phyloP scores from a whole-genome alignment of 1,140 invertebrate genomes.

The Cyrtorhinus lividipennis region DNA sequence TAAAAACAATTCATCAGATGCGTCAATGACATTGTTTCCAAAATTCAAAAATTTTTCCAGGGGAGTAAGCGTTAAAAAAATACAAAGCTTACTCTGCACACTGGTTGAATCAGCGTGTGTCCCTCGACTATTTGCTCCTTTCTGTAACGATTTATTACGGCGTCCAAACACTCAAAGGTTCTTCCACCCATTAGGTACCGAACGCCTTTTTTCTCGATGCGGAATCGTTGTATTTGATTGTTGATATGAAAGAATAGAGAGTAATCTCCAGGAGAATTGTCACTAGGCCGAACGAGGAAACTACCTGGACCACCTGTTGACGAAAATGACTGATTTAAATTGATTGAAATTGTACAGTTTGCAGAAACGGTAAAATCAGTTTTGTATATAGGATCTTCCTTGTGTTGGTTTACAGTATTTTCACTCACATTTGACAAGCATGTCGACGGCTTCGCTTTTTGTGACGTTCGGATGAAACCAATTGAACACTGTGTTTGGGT shows the following conservation, averaged over 20 bases:
- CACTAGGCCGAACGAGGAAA: constrained; percentile 69
- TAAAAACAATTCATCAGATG: constrained; percentile 18
- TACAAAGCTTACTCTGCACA: constrained; percentile 39
- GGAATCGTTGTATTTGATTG: constrained; percentile 91
- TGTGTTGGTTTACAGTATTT: too few species aligned
- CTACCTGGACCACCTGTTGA: constrained; percentile 25
- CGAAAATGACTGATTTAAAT: neutral
- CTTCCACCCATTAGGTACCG: constrained; percentile 90
- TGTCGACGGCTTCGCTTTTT: constrained; percentile 90
- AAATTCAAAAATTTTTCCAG: too few species aligned
- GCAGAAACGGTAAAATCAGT: neutral
- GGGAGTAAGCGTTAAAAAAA: too few species aligned
- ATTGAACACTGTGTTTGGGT: constrained; percentile 94
- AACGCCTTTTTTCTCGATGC: constrained; percentile 91
- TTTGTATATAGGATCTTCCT: too few species aligned
- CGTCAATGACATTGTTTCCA: too few species aligned
- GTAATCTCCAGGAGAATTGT: constrained; percentile 94
- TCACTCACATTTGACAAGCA: constrained; percentile 70
- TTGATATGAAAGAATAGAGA: constrained; percentile 95
- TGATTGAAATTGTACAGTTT: neutral
- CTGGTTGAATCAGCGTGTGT: constrained; percentile 75
- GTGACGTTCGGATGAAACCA: constrained; percentile 96
- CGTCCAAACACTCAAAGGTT: constrained; percentile 90
- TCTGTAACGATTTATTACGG: constrained; percentile 86
- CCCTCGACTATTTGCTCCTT: constrained; percentile 97